A percentile compares a stretch with the other conserved stretches of the same genome.
phyloP scores from a whole-genome alignment of 2,113 vertebrate genomes.

The Sebastes fasciatus region DNA sequence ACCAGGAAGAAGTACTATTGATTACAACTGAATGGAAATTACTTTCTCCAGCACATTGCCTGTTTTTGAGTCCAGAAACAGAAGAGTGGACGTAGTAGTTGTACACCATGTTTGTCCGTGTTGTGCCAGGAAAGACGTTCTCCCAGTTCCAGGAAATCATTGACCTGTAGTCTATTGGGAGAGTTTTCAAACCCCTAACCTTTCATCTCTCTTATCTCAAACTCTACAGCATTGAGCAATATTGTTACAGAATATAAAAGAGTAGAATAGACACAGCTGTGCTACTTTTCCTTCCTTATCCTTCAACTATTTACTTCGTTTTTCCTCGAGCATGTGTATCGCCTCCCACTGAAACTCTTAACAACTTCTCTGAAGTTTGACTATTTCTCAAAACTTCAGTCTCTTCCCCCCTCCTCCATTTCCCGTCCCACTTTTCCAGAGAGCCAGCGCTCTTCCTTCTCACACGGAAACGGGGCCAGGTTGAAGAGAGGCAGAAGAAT shows the following conservation, averaged over 20 bases:
- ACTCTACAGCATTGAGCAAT: conserved; percentile 48
- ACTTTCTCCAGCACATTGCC: neutral
- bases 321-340: neutral
- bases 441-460: conserved; percentile 62
- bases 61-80: conserved; percentile 1
- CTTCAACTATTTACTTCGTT: neutral
- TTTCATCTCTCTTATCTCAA: conserved; percentile 24
- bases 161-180: conserved; percentile 1
- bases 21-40: neutral
- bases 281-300: neutral
- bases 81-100: neutral
- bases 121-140: conserved; percentile 36
- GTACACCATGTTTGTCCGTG: neutral
- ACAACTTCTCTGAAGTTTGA: conserved; percentile 37
- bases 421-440: conserved; percentile 55
- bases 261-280: neutral
- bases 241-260: neutral
- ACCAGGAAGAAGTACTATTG: conserved; percentile 11
- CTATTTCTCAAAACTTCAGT: conserved; percentile 36
- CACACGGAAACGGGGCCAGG: conserved; percentile 55
- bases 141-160: conserved; percentile 49
- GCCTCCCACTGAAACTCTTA: conserved; percentile 6
- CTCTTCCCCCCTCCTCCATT: conserved; percentile 13
- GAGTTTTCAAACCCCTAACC: conserved; percentile 18
- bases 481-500: conserved; percentile 57